Conservation (phyloP, 2,797 vertebrate genomes). For the Labeo calbasu region DNA sequence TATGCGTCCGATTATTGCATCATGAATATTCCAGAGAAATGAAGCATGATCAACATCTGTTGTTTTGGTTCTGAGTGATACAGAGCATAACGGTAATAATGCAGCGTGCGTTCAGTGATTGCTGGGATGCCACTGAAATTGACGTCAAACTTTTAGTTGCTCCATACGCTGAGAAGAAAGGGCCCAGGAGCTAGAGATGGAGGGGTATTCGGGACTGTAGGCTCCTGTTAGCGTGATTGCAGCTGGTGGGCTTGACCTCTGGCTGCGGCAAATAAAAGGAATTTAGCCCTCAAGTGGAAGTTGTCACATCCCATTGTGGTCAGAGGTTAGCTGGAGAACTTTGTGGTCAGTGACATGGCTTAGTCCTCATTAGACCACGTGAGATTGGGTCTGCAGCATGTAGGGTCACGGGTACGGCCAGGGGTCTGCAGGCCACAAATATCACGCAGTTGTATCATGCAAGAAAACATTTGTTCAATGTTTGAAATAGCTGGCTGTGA, state of each 20-base stretch:
- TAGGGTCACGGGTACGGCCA: slow-evolving; percentile 7
- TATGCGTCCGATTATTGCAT: slow-evolving; percentile 53
- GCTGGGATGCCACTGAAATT: slow-evolving; percentile 43
- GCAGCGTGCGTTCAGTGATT: slow-evolving; percentile 48
- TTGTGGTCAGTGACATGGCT: slow-evolving; percentile 76
- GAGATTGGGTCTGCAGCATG: slow-evolving; percentile 14
- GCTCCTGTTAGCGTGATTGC: slow-evolving; percentile 55
- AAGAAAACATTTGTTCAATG: slow-evolving; percentile 9
- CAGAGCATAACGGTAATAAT: slow-evolving; percentile 56
- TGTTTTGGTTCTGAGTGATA: slow-evolving; percentile 56
- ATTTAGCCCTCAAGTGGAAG: slow-evolving; percentile 65
- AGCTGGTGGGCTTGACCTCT: slow-evolving; percentile 52
- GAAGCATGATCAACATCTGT: slow-evolving; percentile 57
- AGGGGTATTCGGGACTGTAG: slow-evolving; percentile 39
- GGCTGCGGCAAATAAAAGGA: slow-evolving; percentile 48
- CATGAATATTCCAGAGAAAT: slow-evolving; percentile 56
- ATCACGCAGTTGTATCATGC: slow-evolving; percentile 13
- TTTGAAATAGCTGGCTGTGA: neutral
- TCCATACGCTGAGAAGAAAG: slow-evolving; percentile 27
- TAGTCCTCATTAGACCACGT: slow-evolving; percentile 71
- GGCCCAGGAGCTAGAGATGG: slow-evolving; percentile 9
- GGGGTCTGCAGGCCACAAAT: slow-evolving; percentile 22
- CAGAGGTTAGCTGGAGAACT: slow-evolving; percentile 80
- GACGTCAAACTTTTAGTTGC: slow-evolving; percentile 39
- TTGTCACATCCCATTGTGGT: slow-evolving; percentile 76